A percentile compares a stretch with the other conserved stretches of the same genome.
These are phyloP conservation scores for Patella pellucida DNA, from an alignment of 2,888 invertebrate species.

Conservation along the genomic window DNA sequence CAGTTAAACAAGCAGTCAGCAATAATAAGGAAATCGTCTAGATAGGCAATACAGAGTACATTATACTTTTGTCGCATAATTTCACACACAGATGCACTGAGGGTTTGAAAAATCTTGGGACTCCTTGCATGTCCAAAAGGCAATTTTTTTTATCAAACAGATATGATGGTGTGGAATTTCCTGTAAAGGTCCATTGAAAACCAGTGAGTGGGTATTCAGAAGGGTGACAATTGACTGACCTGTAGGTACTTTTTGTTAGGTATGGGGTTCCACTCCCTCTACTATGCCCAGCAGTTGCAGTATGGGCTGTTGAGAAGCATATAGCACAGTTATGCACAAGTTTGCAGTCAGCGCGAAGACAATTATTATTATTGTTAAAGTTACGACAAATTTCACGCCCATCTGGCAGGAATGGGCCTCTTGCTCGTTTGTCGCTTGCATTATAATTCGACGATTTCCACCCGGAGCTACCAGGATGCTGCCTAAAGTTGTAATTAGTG, in stretches of 20 bases:
- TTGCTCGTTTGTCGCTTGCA: neutral
- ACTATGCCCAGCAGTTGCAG: neutral
- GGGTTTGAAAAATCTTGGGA: conserved; percentile 1
- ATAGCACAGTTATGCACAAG: conserved; percentile 6
- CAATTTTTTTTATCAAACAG: neutral
- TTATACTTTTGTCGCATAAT: neutral
- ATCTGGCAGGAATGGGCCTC: conserved; percentile 3
- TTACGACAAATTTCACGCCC: neutral
- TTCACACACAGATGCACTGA: neutral
- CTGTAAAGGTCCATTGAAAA: conserved; percentile 4
- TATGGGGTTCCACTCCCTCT: neutral
- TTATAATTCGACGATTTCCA: neutral
- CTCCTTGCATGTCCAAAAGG: neutral
- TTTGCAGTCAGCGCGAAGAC: neutral
- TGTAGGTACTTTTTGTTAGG: neutral
- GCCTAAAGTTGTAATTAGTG: neutral
- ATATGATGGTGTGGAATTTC: neutral
- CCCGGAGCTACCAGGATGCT: no score
- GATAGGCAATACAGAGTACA: neutral
- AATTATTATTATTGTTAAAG: neutral
- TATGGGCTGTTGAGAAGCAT: neutral
- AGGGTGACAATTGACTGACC: neutral
- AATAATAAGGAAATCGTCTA: conserved; percentile 9
- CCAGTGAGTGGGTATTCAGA: neutral
- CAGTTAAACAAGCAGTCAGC: neutral